These are phyloP conservation scores for Etheostoma nigrum DNA, from an alignment of 2,797 vertebrate genomes.

Conservation along the genomic window DNA sequence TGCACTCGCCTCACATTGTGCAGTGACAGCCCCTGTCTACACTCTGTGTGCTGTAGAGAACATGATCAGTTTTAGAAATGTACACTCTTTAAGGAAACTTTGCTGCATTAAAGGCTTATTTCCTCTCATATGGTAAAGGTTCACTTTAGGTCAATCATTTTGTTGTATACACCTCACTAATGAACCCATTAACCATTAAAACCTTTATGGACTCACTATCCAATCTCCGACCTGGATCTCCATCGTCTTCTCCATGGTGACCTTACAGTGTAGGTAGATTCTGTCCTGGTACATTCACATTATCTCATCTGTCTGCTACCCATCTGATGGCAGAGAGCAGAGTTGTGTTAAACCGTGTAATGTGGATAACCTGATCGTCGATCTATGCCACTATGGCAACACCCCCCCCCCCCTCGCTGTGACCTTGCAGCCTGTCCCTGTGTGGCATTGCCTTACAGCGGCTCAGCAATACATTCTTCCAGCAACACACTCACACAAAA, in stretches of 20 bases:
- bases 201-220: neutral
- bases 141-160: slow-evolving; percentile 21
- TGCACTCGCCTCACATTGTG: too few relatives aligned
- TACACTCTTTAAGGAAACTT: neutral
- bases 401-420: slow-evolving; percentile 19
- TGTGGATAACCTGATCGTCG: slow-evolving; percentile 58
- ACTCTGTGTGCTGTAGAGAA: neutral
- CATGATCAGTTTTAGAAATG: neutral
- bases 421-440: slow-evolving; percentile 73
- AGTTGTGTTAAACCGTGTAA: slow-evolving; percentile 36
- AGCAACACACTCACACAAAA: slow-evolving; percentile 40
- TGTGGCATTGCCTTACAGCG: slow-evolving; percentile 76
- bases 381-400: slow-evolving; percentile 34
- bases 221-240: neutral
- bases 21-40: neutral
- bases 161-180: neutral
- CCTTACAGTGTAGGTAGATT: slow-evolving; percentile 14
- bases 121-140: slow-evolving; percentile 11
- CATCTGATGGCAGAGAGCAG: slow-evolving; percentile 15
- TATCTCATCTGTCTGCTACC: slow-evolving; percentile 15
- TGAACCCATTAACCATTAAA: slow-evolving; percentile 3
- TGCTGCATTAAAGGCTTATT: neutral
- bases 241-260: slow-evolving; percentile 8
- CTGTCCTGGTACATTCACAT: neutral
- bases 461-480: slow-evolving; percentile 67